Base-by-base conservation (phyloP, 1,140 invertebrate genomes). In the Lepidurus arcticus region DNA sequence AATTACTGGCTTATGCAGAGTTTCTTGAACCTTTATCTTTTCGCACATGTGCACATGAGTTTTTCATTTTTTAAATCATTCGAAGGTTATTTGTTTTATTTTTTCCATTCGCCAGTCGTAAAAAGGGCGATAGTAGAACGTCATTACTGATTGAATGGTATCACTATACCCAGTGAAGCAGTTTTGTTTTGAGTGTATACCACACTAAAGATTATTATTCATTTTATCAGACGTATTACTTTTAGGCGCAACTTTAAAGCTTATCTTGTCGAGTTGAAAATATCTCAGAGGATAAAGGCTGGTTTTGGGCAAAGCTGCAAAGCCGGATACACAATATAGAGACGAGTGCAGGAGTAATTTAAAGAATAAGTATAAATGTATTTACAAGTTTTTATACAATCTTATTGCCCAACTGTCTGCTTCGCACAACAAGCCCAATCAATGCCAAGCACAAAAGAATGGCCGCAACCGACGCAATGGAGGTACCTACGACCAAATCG, bases 351-450 rank as follows among this genome's bases (percentile, higher is more conserved):
- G 16, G 7, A 7, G 3, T n/a, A 65, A n/a, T 7, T 7, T 10
- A 16, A 47, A 65, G 16, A 65, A 65, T 11, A 65, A 21, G 4
- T n/a, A 13, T 7, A 65, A 65, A 65, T 65, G 16, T 65, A 65
- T 65, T 65, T 65, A 21, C 53, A 65, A 11, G 4, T 65, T 7
- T 65, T 65, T 65, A 65, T 65, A 65, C n/a, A 65, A 65, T 13
- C 16, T 13, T 13, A 16, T 21, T 1, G 21, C 53, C 53, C 53
- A 65, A 13, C 53, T 13, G 21, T 65, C 21, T 65, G 9, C 53
- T 16, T 65, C 53, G 53, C 53, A 65, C 21, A 65, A 65, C 53
- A 16, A 65, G 53, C 16, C 53, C 53, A 65, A 65, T 65, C 53
- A 65, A 65, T 65, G 53, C 53, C 7, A 65, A 16, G 13, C 16